Base-by-base conservation (phyloP, 2,797 vertebrate species). In the Zalophus californianus region DNA sequence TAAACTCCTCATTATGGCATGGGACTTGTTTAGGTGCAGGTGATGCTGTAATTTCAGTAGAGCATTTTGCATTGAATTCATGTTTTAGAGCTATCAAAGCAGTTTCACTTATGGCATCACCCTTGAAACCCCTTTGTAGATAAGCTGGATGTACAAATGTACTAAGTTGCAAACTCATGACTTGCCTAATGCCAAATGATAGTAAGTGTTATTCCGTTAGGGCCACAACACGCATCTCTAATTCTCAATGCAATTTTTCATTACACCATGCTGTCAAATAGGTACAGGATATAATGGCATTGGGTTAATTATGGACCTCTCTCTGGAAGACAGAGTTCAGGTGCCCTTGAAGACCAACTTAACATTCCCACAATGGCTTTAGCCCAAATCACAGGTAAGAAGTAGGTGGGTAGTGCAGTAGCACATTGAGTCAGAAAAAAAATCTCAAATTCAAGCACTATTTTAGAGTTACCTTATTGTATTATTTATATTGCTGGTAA, bases 11-110 rank as follows among this genome's bases (percentile, higher is more conserved):
- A 27, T 66, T 23, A n/a, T 16, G 16, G 70, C 13, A 41, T 27
- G 50, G 1, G 12, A 0, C 1, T 29, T 27, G 2, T 77, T 89
- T 38, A 56, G 8, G 15, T 48, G 4, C 27, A 21, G 0, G 12
- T 41, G 11, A 27, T 78, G 14, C 12, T 50, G 1, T 48, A 35
- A 54, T 72, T 79, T 86, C 56, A 32, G 35, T 41, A 80, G 32
- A 60, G 8, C 23, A 78, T 9, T 4, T 32, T 77, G 14, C 35
- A 60, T 3, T 82, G n/a, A 64, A 79, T 38, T 62, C 32, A 29
- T 32, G n/a, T 54, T 91, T 83, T 72, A 58, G 14, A 56, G 32
- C 35, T 70, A 41, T 21, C 4, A 35, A 50, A 73, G 18, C 5
- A 52, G 20, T 94, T 73, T 91, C 38, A 78, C 15, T 93, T 41